Base-by-base conservation (phyloP, 2,888 invertebrate species). In the Laothoe populi region DNA sequence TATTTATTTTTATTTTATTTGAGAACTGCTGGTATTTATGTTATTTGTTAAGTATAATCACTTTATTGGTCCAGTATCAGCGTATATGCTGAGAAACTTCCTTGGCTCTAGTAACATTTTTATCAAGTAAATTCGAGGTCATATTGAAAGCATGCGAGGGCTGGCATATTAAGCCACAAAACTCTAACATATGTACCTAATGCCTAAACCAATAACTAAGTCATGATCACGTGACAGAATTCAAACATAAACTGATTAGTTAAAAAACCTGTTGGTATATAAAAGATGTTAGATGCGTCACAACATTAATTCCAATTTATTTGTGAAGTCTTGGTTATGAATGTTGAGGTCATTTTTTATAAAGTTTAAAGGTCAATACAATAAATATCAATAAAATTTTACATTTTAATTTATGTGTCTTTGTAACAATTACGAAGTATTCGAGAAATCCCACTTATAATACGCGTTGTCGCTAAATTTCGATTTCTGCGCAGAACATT, bases 291-390 rank as follows among this genome's bases (percentile, higher is more conserved):
- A 35, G 53, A 53, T 19, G 53, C 35, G 31, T 53, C 19, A 35
- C 7, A 38, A 38, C 10, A 31, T 53, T 35, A 19, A 53, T 53
- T 35, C 53, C 53, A 35, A 35, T 53, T 16, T 53, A 53, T 19
- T 53, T 19, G 35, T 31, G 26, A 49, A 49, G 49, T 35, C 26
- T n/a, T 26, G n/a, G 31, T 16, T 53, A 19, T 53, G 53, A 53
- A 53, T 53, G 53, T 53, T 53, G 11, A 53, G 53, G 53, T 53
- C 53, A 16, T 53, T 35, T 53, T 53, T 49, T 53, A 11, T 35
- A 35, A 53, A 53, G 19, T 35, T 19, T 53, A 53, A 53, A 53
- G 35, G 53, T 53, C 53, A 53, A 19, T 16, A 31, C 10, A n/a
- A 35, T 35, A 26, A 49, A 49, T 16, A 16, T 16, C 49, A 49